Conservation (phyloP, 2,888 invertebrate species). For the Ditylenchus weischeri region DNA sequence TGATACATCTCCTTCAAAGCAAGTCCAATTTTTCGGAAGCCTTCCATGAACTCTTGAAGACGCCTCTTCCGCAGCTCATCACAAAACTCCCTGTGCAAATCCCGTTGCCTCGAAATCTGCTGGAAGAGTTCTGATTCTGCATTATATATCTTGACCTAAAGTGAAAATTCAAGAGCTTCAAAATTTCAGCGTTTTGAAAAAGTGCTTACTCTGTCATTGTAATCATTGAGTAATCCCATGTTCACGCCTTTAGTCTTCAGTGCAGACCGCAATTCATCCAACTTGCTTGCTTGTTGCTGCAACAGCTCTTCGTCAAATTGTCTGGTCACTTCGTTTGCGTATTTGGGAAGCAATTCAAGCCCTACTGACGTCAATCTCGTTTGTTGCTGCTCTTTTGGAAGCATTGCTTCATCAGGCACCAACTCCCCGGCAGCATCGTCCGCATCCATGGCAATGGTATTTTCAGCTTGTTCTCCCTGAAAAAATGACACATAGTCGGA, state of each 20-base stretch:
- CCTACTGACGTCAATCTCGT: too few species aligned
- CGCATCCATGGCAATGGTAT: too few species aligned
- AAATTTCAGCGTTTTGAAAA: background rate
- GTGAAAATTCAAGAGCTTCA: background rate
- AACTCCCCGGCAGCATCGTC: too few species aligned
- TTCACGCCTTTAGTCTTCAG: background rate
- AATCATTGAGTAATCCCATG: background rate
- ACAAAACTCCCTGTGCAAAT: slow-evolving; percentile 67
- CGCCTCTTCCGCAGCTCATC: slow-evolving; percentile 67
- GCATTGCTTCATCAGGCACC: too few species aligned
- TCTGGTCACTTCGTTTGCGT: background rate
- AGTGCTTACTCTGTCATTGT: background rate
- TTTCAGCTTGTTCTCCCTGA: too few species aligned
- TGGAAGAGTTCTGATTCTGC: slow-evolving; percentile 69
- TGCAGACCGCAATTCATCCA: background rate
- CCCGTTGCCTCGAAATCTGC: slow-evolving; percentile 73
- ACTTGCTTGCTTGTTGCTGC: background rate
- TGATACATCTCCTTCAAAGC: slow-evolving; percentile 81
- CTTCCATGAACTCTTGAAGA: slow-evolving; percentile 76
- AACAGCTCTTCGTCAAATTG: background rate
- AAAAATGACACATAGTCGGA: too few species aligned
- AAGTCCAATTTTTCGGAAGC: slow-evolving; percentile 68
- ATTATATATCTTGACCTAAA: slow-evolving; percentile 2
- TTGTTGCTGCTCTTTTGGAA: too few species aligned
- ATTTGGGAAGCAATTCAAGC: background rate